A percentile compares a stretch with the other conserved stretches of the same genome.
phyloP scores from a whole-genome alignment of 2,797 vertebrate species.

The Enoplosus armatus region DNA sequence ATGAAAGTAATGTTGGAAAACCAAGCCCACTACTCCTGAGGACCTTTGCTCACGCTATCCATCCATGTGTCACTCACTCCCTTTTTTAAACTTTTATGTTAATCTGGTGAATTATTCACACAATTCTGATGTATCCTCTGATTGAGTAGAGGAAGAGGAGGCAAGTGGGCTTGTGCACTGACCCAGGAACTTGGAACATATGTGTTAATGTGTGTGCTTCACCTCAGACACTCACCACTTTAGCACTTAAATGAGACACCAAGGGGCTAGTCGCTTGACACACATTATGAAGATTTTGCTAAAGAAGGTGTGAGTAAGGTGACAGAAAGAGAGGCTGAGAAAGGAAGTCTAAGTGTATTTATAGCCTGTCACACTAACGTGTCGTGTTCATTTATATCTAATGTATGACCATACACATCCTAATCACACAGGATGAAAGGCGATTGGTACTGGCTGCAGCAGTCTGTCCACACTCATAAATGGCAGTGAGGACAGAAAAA shows the following conservation, averaged over 20 bases:
- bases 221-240: constrained; percentile 13
- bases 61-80: constrained; percentile 57
- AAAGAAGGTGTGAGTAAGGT: background rate
- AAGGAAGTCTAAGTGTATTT: constrained; percentile 34
- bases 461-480: constrained; percentile 3
- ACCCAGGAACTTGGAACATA: constrained; percentile 23
- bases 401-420: background rate
- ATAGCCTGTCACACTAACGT: background rate
- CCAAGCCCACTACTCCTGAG: constrained; percentile 40
- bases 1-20: constrained; percentile 63
- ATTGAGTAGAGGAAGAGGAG: constrained; percentile 41
- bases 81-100: constrained; percentile 74
- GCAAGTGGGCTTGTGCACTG: constrained; percentile 15
- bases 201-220: constrained; percentile 38
- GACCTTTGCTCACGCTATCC: constrained; percentile 55
- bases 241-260: constrained; percentile 7
- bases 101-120: constrained; percentile 72
- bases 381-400: constrained; percentile 12
- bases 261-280: background rate
- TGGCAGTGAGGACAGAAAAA: background rate
- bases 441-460: background rate
- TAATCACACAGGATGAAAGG: constrained; percentile 44
- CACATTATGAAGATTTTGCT: background rate
- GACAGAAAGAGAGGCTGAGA: constrained; percentile 15
- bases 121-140: constrained; percentile 50